Conservation (phyloP, 2,113 vertebrate genomes). For the Gasterosteus nipponicus region DNA sequence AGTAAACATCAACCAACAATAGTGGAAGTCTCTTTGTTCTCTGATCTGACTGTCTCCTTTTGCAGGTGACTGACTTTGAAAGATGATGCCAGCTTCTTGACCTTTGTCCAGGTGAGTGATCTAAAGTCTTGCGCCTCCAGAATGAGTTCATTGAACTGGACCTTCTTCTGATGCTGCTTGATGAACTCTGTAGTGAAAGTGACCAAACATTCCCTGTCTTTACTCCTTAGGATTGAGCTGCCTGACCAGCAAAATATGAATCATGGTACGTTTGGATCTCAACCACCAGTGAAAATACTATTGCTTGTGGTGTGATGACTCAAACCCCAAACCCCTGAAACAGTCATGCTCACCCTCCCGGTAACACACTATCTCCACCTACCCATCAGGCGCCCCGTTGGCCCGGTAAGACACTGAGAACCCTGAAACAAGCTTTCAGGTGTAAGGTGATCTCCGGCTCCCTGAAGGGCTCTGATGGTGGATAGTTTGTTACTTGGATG, state of each 20-base stretch:
- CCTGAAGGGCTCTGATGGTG: too few relatives aligned
- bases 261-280: neutral
- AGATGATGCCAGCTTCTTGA: neutral
- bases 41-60: neutral
- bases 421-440: too few relatives aligned
- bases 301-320: neutral
- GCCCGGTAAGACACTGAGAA: neutral
- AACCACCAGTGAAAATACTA: neutral
- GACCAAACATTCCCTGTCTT: too few relatives aligned
- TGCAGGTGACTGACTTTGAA: neutral
- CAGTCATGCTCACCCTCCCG: fast-evolving
- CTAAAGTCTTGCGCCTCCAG: neutral
- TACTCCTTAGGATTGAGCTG: neutral
- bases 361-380: neutral
- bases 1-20: neutral
- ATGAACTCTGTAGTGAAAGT: too few relatives aligned
- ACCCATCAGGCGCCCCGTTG: neutral
- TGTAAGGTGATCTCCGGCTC: too few relatives aligned
- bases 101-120: conserved; percentile 2
- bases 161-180: too few relatives aligned
- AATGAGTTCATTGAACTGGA: neutral
- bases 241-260: neutral
- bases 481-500: too few relatives aligned
- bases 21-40: fast-evolving
- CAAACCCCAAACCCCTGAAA: too few relatives aligned